A percentile compares a stretch with the other conserved stretches of the same genome.
phyloP scores from a whole-genome alignment of 2,797 vertebrate species.

The Rachycentron canadum region DNA sequence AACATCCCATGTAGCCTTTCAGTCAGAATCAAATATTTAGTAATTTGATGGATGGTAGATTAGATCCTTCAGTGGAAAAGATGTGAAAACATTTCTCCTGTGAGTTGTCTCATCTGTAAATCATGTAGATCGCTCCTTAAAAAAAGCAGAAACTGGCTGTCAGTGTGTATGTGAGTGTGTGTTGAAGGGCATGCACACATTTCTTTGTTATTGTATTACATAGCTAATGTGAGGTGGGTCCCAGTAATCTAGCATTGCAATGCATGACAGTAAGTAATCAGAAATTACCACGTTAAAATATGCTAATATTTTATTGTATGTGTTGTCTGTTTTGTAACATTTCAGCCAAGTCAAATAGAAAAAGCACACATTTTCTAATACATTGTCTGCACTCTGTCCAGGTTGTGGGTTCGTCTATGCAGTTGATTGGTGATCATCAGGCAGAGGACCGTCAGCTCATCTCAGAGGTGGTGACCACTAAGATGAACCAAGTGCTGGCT shows the following conservation, averaged over 20 bases:
- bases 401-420: constrained; percentile 98
- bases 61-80: constrained; percentile 5
- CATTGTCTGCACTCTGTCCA: constrained; percentile 55
- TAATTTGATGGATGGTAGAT: neutral
- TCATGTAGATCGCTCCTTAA: neutral
- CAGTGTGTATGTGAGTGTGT: neutral
- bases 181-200: neutral
- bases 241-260: neutral
- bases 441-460: constrained; percentile 95
- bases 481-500: constrained; percentile 91
- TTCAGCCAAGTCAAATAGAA: neutral
- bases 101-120: constrained; percentile 4
- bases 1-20: constrained; percentile 13
- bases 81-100: constrained; percentile 9
- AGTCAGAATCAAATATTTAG: constrained; percentile 15
- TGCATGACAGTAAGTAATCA: neutral
- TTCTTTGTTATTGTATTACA: neutral
- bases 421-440: constrained; percentile 96
- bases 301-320: neutral
- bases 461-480: constrained; percentile 91
- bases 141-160: neutral
- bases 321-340: neutral
- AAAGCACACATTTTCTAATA: neutral
- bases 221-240: neutral
- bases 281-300: neutral